phyloP scores from a whole-genome alignment of 1,140 invertebrate species.

The Phortica variegata region DNA sequence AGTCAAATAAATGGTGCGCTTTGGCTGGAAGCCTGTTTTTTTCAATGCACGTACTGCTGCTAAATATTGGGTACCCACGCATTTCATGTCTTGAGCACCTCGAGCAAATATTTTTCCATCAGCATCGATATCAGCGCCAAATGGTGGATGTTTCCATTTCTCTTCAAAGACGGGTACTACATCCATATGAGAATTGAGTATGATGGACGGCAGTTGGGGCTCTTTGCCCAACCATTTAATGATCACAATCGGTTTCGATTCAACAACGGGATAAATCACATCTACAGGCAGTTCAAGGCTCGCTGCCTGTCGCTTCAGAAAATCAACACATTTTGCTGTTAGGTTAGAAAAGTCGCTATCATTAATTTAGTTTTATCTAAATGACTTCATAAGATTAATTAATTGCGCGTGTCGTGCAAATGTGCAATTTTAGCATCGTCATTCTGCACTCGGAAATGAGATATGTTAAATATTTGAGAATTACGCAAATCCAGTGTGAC shows the following conservation, averaged over 20 bases:
- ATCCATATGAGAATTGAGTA: conserved; percentile 86
- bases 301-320: conserved; percentile 67
- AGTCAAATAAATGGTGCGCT: conserved; percentile 70
- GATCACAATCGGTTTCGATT: conserved; percentile 69
- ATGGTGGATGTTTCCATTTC: conserved; percentile 68
- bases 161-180: conserved; percentile 78
- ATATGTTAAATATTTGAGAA: conserved; percentile 1
- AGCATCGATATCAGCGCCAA: conserved; percentile 70
- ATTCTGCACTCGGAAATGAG: no score
- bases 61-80: conserved; percentile 57
- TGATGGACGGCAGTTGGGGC: conserved; percentile 65
- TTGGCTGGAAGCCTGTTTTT: conserved; percentile 60
- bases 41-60: conserved; percentile 73
- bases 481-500: no score
- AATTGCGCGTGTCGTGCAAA: no score
- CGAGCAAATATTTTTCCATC: conserved; percentile 77
- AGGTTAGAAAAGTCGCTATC: not conserved
- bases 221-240: conserved; percentile 70
- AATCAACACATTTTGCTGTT: conserved; percentile 60
- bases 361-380: not conserved
- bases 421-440: no score
- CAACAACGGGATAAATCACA: conserved; percentile 54
- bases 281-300: conserved; percentile 63
- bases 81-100: conserved; percentile 69
- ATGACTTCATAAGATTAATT: conserved; percentile 10